Percentiles rank a stretch among this genome's conserved stretches.
These are phyloP conservation scores for Petrocephalus sullivani DNA, from an alignment of 2,797 vertebrate genomes.

Conservation along the genomic window DNA sequence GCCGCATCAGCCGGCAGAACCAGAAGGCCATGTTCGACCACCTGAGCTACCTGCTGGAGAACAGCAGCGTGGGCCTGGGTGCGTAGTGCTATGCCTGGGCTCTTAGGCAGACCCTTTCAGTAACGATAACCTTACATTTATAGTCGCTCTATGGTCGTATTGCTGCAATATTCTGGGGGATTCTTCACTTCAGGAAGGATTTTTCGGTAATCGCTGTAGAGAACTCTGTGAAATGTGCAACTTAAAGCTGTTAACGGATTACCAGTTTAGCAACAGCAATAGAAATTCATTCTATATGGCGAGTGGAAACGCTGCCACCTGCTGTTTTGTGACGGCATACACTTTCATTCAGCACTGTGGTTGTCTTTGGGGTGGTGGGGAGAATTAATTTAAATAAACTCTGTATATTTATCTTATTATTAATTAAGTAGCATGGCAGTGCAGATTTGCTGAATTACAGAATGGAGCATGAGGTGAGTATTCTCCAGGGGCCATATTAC, in stretches of 20 bases:
- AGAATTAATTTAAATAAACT: not conserved
- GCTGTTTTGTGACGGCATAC: constrained; percentile 36
- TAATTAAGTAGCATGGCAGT: not conserved
- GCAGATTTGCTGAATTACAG: not conserved
- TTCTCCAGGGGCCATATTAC: not conserved
- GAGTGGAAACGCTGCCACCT: constrained; percentile 52
- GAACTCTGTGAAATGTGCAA: not conserved
- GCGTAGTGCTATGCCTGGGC: constrained; percentile 35
- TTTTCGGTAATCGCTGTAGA: constrained; percentile 4
- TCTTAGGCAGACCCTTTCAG: not conserved
- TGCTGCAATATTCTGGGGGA: not conserved
- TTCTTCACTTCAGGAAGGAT: not conserved
- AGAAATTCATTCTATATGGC: not conserved
- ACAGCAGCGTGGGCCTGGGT: constrained; percentile 95
- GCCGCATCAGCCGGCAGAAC: constrained; percentile 95
- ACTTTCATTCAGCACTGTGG: not conserved
- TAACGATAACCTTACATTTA: not conserved
- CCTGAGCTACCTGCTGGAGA: constrained; percentile 93
- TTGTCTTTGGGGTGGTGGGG: not conserved
- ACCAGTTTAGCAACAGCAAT: constrained; percentile 8
- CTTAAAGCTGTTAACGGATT: constrained; percentile 18
- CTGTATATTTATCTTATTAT: not conserved
- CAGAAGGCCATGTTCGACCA: constrained; percentile 99
- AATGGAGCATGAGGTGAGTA: not conserved
- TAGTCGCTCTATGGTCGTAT: not conserved